Conservation (phyloP, 2,113 vertebrate genomes). For the Sphyrna mokarran region DNA sequence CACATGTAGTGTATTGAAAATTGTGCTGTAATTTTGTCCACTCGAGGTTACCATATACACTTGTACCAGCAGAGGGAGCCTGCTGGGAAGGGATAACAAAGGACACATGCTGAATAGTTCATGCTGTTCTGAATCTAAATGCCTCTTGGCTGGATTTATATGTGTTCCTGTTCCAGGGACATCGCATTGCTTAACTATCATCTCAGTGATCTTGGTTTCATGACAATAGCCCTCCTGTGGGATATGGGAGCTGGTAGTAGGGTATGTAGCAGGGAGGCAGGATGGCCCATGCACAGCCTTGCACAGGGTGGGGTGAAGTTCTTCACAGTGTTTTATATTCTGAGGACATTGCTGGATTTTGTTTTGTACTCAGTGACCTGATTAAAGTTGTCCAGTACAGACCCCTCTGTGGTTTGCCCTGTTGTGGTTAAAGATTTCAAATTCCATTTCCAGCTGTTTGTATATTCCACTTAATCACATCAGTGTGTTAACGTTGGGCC, state of each 20-base stretch:
- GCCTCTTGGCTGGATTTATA: too few relatives aligned
- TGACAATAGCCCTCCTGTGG: background rate
- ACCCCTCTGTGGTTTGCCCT: background rate
- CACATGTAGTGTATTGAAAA: background rate
- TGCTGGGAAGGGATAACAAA: background rate
- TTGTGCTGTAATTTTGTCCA: background rate
- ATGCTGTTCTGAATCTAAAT: background rate
- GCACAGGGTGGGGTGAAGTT: background rate
- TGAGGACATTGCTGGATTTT: background rate
- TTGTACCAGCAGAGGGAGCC: background rate
- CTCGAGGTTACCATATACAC: background rate
- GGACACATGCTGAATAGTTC: too few relatives aligned
- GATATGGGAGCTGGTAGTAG: background rate
- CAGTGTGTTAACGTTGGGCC: background rate
- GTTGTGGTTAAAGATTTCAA: background rate
- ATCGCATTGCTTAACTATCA: background rate
- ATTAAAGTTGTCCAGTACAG: background rate
- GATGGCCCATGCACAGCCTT: background rate
- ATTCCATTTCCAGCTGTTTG: slow-evolving; percentile 2
- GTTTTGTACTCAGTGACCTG: background rate
- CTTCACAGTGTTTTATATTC: background rate
- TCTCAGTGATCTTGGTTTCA: background rate
- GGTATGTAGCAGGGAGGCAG: background rate
- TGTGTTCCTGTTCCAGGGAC: too few relatives aligned
- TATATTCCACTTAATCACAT: background rate